Conservation (phyloP, 2,888 invertebrate species). For the Meta bourneti region DNA sequence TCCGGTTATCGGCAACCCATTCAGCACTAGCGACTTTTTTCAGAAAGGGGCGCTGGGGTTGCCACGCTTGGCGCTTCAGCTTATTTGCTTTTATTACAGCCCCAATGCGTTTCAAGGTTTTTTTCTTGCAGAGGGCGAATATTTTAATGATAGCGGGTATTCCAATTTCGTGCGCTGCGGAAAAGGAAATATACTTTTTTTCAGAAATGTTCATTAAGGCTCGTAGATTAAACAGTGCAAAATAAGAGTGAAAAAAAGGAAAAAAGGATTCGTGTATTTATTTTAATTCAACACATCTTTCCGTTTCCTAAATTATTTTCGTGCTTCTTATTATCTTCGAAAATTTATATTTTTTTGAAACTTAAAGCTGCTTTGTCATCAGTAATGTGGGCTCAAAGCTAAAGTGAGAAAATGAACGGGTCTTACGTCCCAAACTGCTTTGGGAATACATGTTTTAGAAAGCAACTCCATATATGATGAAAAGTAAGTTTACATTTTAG, state of each 20-base stretch:
- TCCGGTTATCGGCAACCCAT: slow-evolving; percentile 73
- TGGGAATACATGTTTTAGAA: too few relatives aligned
- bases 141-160: background rate
- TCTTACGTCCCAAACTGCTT: too few relatives aligned
- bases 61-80: slow-evolving; percentile 48
- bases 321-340: too few relatives aligned
- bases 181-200: background rate
- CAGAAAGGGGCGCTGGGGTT: slow-evolving; percentile 33
- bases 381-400: too few relatives aligned
- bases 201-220: background rate
- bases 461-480: too few relatives aligned
- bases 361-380: too few relatives aligned
- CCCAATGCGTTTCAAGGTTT: background rate
- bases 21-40: slow-evolving; percentile 51
- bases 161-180: background rate
- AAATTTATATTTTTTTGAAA: background rate
- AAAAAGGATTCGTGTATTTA: slow-evolving; percentile 13
- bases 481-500: too few relatives aligned
- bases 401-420: too few relatives aligned
- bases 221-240: background rate
- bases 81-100: slow-evolving; percentile 1
- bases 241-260: background rate
- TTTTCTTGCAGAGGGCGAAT: background rate
- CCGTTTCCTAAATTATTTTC: background rate
- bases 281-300: background rate